These are phyloP conservation scores for Drosophila melanogaster DNA, from an alignment of 1,140 invertebrate genomes.

Conservation along the genomic window Release_6_plus_ISO1_MT NT_033777.3:11949001-11949500, in stretches of 20 bases:
- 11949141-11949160: conserved; percentile 15
- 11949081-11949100: conserved; percentile 4
- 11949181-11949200: neutral
- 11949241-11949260: neutral
- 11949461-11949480: too few relatives aligned
- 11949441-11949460: too few relatives aligned
- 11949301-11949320: too few relatives aligned
- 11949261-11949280: neutral
- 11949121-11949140: conserved; percentile 8
- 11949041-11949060: conserved; percentile 33
- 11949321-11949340: too few relatives aligned
- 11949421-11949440: too few relatives aligned
- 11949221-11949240: neutral
- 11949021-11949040: conserved; percentile 39
- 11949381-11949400: too few relatives aligned
- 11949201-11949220: neutral
- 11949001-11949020: conserved; percentile 8
- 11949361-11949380: too few relatives aligned
- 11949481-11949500: too few relatives aligned
- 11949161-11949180: neutral
- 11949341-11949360: too few relatives aligned
- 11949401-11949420: too few relatives aligned
- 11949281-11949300: neutral
- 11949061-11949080: conserved; percentile 20
- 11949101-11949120: conserved; percentile 8